These are phyloP conservation scores for Zaprionus ghesquierei DNA, from an alignment of 1,140 invertebrate species.

Conservation along the genomic window DNA sequence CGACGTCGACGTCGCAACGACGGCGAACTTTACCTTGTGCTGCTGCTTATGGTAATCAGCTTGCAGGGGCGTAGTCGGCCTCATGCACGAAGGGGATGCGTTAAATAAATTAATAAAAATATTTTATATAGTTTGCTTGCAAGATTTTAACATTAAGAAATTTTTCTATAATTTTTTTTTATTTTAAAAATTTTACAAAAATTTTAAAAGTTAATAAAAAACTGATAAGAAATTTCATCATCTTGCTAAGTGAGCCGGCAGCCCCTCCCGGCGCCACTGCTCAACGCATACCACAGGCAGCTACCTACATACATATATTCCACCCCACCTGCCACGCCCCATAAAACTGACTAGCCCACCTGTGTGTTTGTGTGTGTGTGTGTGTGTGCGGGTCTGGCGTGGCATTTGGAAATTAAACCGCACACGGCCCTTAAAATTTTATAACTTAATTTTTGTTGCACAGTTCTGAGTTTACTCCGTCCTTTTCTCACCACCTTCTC, in stretches of 20 bases:
- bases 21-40: conserved; percentile 46
- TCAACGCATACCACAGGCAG: background rate
- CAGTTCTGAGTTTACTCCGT: conserved; percentile 24
- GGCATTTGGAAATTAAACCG: conserved; percentile 76
- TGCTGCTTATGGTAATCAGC: conserved; percentile 75
- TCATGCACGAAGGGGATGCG: background rate
- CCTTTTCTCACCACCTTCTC: background rate
- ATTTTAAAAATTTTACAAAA: too few species aligned
- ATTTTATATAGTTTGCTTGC: too few species aligned
- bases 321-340: conserved; percentile 31
- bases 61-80: background rate
- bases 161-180: background rate
- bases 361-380: conserved; percentile 28
- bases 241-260: background rate
- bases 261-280: background rate
- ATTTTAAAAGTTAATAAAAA: background rate
- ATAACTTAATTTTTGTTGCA: conserved; percentile 76
- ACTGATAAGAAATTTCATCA: background rate
- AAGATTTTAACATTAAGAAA: background rate
- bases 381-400: conserved; percentile 45
- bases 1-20: background rate
- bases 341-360: conserved; percentile 39
- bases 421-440: conserved; percentile 77
- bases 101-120: background rate
- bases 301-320: conserved; percentile 11